Evolutionary conservation across 1,140 invertebrate genomes (phyloP), one percentile per base, ranked within the genome.

Genomic region (Lanistes nyassanus): DNA sequence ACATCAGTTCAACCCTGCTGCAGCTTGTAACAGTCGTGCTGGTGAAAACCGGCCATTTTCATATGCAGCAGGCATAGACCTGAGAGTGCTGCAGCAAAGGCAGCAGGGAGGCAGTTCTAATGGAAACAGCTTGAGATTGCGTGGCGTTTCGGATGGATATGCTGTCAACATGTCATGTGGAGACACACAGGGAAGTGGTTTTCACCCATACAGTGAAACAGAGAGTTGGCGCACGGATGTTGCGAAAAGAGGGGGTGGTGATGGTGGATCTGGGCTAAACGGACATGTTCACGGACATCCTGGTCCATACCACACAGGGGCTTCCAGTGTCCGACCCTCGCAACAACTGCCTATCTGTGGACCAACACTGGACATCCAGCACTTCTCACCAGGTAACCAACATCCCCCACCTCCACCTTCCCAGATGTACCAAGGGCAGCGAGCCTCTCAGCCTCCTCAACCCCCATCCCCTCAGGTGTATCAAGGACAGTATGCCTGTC

Each of bases 51-150:
- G 70, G 21, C 70, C 70, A 3, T 72, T 72, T 55, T 72, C 70
- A 21, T 72, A 72, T 56, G 70, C 70, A 31, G 70, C 55, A 3
- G 70, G 70, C 21, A 62, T 72, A 55, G 70, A 72, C 70, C 29
- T 36, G 19, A 62, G 60, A 19, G 34, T 62, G n/a, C 36, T 72
- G 21, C 70, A 72, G 37, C 53, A 60, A 19, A 34, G 26, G 7
- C 70, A 42, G 6, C 68, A 23, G 65, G 11, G 23, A 21, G 23
- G 26, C 37, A 26, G 4, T 26, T 51, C 31, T 34, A 29, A 13
- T 55, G 36, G 34, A 9, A 72, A 60, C 70, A 56, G 55, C 36
- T 60, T 39, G 2, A 26, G 51, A n/a, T 23, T 11, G 6, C 55
- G 70, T 2, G 36, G 19, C 6, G 70, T 72, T 55, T 72, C 70